These are phyloP conservation scores for Calameuta filiformis DNA, from an alignment of 2,888 invertebrate genomes.

Conservation along the genomic window DNA sequence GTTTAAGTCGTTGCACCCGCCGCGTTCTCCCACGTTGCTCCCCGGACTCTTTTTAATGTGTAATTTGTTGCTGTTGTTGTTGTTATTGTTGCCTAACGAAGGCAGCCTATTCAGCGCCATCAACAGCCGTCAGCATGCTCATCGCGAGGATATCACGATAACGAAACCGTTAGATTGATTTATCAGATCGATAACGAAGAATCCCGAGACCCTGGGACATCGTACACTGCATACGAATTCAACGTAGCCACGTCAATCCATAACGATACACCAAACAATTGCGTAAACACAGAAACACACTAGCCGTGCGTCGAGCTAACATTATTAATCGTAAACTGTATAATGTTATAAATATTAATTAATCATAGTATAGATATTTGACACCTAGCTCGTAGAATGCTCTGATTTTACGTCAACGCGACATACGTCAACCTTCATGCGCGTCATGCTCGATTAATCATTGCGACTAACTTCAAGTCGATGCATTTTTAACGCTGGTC, in stretches of 20 bases:
- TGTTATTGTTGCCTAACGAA: slow-evolving; percentile 34
- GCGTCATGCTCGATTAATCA: neutral
- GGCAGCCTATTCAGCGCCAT: slow-evolving; percentile 35
- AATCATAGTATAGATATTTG: slow-evolving; percentile 15
- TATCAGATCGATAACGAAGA: neutral
- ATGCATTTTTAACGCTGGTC: neutral
- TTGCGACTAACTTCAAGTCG: neutral
- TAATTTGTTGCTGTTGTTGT: slow-evolving; percentile 35
- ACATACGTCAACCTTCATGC: neutral
- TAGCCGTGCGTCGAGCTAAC: slow-evolving; percentile 14
- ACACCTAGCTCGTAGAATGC: slow-evolving; percentile 33
- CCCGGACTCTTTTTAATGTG: slow-evolving; percentile 30
- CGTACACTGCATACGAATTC: neutral
- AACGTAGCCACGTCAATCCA: neutral
- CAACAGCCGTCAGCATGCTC: slow-evolving; percentile 27
- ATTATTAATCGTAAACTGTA: slow-evolving; percentile 16
- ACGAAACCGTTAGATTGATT: neutral
- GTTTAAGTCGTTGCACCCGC: slow-evolving; percentile 19
- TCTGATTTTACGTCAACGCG: slow-evolving; percentile 25
- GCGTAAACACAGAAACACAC: neutral
- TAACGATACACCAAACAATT: neutral
- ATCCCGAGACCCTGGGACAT: neutral
- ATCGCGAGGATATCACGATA: slow-evolving; percentile 10
- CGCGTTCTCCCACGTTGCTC: slow-evolving; percentile 24
- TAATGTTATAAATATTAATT: slow-evolving; percentile 19